Evolutionary conservation across 2,888 invertebrate species (phyloP), one percentile per base, ranked within the genome.

Genomic region (Eueremaeus valkanovi): DNA sequence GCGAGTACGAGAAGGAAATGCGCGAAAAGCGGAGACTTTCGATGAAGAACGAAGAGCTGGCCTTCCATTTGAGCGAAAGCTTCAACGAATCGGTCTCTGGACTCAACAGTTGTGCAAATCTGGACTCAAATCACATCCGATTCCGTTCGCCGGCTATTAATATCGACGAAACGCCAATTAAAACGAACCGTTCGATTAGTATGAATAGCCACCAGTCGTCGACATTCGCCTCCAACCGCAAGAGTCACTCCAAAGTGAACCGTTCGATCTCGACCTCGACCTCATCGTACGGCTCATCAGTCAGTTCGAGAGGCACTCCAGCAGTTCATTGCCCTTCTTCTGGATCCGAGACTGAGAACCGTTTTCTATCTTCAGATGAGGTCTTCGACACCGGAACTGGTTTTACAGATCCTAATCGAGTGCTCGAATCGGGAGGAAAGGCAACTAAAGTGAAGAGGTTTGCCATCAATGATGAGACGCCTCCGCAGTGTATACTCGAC

Each of bases 401-500:
- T 63, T n/a, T 33, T 63, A 33, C 18, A 18, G 33, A 63, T 18
- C n/a, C 33, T 16, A 24, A 55, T 55, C 55, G 27, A 55, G 3
- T 55, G 63, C n/a, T 31, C 5, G 33, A 63, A 29, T 33, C 31
- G 2, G n/a, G 5, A 13, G 18, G 33, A 63, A 63, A 63, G 63
- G 13, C 16, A 29, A 33, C n/a, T 33, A 63, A 63, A 29, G 31
- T 63, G 31, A 33, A 63, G 27, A 29, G 33, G 31, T 31, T 63
- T 16, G 63, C 29, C n/a, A 63, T 33, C 11, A 33, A 33, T 24
- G 63, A 40, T 40, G 68, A 68, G 16, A 68, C 40, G 40, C 40
- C 68, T 40, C 74, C 74, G n/a, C 66, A 74, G 27, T 66, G 45
- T 51, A 74, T 74, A 29, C 29, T 74, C 24, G 74, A 74, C 33